Evolutionary conservation across 2,797 vertebrate genomes (phyloP).

Genomic region (Gymnopithys bicolor): DNA sequence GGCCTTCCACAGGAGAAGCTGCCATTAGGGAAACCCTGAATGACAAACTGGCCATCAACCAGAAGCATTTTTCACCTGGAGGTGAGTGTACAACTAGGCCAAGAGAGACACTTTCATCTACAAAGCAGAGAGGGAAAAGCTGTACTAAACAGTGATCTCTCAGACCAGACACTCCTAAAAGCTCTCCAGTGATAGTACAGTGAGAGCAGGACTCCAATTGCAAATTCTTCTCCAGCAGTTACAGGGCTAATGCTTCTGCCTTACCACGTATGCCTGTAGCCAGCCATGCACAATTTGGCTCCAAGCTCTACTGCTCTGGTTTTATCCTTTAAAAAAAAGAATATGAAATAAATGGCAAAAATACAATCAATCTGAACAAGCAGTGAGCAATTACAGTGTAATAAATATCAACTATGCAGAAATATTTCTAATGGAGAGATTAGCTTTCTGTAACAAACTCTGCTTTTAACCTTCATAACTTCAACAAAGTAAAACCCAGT

Average conservation of each 20-base stretch:
- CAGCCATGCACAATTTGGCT: background rate
- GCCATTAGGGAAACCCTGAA: background rate
- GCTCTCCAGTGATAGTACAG: background rate
- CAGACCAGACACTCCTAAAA: background rate
- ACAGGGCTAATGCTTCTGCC: background rate
- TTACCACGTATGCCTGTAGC: background rate
- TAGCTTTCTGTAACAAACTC: slow-evolving; percentile 20
- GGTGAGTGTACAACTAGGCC: background rate
- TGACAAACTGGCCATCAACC: background rate
- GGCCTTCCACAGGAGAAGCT: background rate
- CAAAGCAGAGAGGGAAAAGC: background rate
- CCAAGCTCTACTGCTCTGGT: background rate
- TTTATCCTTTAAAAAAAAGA: background rate
- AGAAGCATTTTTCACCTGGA: background rate
- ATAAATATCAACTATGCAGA: background rate
- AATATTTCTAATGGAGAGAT: slow-evolving; percentile 37
- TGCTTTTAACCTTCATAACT: slow-evolving; percentile 11
- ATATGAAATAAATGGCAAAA: background rate
- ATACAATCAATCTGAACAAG: background rate
- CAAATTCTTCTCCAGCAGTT: background rate
- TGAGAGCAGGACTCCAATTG: background rate
- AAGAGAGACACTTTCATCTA: background rate
- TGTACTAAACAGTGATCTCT: background rate
- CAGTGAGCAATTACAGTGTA: background rate
- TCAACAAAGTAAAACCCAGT: slow-evolving; percentile 27